Percentiles rank a stretch among this genome's conserved stretches.
Conservation (phyloP, 2,888 invertebrate genomes). For the Idaea dimidiata region DNA sequence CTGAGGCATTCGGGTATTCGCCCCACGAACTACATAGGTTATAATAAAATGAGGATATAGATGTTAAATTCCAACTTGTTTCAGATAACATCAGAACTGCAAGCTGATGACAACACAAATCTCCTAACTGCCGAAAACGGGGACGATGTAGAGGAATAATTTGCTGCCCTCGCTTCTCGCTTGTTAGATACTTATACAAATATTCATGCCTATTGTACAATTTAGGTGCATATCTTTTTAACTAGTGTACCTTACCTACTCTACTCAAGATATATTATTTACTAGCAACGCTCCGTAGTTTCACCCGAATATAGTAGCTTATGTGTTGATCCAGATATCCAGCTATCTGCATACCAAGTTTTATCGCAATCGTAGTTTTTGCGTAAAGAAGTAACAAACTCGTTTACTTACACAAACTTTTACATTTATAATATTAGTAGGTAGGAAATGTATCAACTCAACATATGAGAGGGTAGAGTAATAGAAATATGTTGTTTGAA, state of each 20-base stretch:
- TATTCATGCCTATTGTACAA: slow-evolving; percentile 55
- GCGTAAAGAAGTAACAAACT: too few species aligned
- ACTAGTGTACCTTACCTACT: not conserved
- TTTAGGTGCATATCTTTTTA: slow-evolving; percentile 37
- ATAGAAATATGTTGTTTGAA: not conserved
- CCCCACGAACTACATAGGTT: not conserved
- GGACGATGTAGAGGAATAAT: slow-evolving; percentile 70
- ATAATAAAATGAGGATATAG: not conserved
- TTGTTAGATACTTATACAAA: slow-evolving; percentile 44
- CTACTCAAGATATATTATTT: not conserved
- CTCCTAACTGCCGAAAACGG: slow-evolving; percentile 72
- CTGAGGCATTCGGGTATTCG: too few species aligned
- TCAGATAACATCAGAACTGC: slow-evolving; percentile 65
- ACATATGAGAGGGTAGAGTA: not conserved
- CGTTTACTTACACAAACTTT: too few species aligned
- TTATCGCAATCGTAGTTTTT: too few species aligned
- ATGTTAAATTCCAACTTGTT: not conserved
- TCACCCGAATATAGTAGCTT: too few species aligned
- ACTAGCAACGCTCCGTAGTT: too few species aligned
- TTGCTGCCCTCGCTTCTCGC: slow-evolving; percentile 40
- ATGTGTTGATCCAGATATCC: too few species aligned
- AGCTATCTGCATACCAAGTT: too few species aligned
- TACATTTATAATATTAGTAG: too few species aligned
- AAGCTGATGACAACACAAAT: slow-evolving; percentile 74
- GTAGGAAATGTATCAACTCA: not conserved